Evolutionary conservation across 2,888 invertebrate genomes (phyloP), one percentile per base, ranked within the genome.

Genomic region (Rhagium mordax): DNA sequence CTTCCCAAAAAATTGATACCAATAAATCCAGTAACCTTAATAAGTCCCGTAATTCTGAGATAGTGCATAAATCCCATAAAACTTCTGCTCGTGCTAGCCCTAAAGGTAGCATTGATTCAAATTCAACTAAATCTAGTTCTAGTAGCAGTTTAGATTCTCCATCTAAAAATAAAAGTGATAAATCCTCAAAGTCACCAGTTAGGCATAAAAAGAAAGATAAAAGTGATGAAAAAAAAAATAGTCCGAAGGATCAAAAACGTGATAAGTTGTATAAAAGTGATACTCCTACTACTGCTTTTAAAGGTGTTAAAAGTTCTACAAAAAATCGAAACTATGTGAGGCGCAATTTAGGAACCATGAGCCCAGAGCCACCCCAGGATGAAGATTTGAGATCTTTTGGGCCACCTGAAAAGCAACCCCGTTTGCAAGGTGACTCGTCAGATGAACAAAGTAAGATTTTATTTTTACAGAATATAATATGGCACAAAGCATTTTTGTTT

Each of bases 291-390:
- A 47, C 67, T 47, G 47, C 79, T 21, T 91, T 92, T 86, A 91
- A 91, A 85, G 91, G 90, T 81, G 87, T 91, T 49, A 91, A 90
- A 83, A 89, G 89, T 78, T 89, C 89, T 79, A 88, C 89, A 84
- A 91, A 90, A 87, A 90, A 91, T 82, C 89, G 92, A 69, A 91
- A 91, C 85, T 94, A 93, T 88, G 90, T 93, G 85, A 89, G 93
- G 70, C 89, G 93, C 70, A 93, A 93, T 86, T 89, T 91, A 77
- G 91, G 91, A 16, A 67, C 74, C 89, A 79, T 91, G 91, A 53
- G 89, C 89, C 82, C 93, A 91, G 86, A 92, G 91, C 29, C 90
- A 79, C 86, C 78, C 10, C 83, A 81, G 67, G 89, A 89, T 80
- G 86, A 88, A 53, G 89, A 89, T 81, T 81, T 89, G 16, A 83